A percentile compares a stretch with the other conserved stretches of the same genome.
Evolutionary conservation across 2,888 invertebrate genomes (phyloP).

Genomic region (Drosophila sordidapex): DNA sequence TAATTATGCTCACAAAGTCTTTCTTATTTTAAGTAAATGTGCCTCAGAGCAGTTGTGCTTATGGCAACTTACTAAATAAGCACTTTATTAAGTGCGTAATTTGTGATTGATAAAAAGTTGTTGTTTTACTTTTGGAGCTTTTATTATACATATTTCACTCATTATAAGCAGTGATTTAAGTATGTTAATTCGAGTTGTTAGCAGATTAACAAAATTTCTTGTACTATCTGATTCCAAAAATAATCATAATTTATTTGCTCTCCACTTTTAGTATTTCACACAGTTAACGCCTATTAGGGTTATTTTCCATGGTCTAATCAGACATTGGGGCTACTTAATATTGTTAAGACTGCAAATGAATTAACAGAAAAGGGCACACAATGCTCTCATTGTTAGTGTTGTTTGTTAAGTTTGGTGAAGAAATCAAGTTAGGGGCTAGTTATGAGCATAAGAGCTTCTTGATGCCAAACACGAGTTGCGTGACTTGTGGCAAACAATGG

Average conservation of each 20-base stretch:
- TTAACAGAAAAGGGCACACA: constrained; percentile 51
- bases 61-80: background rate
- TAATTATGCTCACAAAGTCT: background rate
- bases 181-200: background rate
- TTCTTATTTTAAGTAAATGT: background rate
- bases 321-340: constrained; percentile 28
- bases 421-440: constrained; percentile 58
- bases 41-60: too few relatives aligned
- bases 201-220: background rate
- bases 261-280: background rate
- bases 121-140: background rate
- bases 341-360: constrained; percentile 25
- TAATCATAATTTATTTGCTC: constrained; percentile 6
- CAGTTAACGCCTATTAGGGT: constrained; percentile 18
- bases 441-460: constrained; percentile 50
- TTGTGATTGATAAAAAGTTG: background rate
- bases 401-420: constrained; percentile 52
- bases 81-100: background rate
- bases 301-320: constrained; percentile 11
- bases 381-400: constrained; percentile 18
- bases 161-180: background rate
- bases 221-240: background rate
- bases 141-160: background rate
- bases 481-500: constrained; percentile 67
- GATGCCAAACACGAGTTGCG: constrained; percentile 48